phyloP scores from a whole-genome alignment of 2,797 vertebrate genomes.

The Melanotaenia pygmaea region DNA sequence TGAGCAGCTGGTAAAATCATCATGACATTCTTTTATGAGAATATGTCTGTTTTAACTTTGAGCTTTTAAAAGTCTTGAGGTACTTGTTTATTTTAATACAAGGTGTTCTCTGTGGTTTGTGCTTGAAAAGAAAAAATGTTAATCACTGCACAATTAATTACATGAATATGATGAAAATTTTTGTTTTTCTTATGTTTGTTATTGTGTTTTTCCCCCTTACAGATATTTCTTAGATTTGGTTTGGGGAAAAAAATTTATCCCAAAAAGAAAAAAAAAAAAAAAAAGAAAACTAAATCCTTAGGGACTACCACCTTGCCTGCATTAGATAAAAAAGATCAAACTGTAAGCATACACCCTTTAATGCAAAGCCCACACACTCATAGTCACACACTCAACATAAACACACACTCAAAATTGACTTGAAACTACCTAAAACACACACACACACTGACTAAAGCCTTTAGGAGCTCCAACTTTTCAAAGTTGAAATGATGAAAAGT shows the following conservation, averaged over 20 bases:
- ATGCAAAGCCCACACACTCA: constrained; percentile 60
- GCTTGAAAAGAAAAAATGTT: constrained; percentile 77
- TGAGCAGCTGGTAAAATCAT: constrained; percentile 30
- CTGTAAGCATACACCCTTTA: constrained; percentile 78
- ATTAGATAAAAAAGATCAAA: constrained; percentile 82
- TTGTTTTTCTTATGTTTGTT: constrained; percentile 75
- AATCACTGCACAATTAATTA: constrained; percentile 79
- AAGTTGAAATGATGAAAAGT: constrained; percentile 81
- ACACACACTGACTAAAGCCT: constrained; percentile 76
- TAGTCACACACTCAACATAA: constrained; percentile 41
- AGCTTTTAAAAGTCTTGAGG: constrained; percentile 46
- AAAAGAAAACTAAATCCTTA: constrained; percentile 57
- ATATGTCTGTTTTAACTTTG: constrained; percentile 43
- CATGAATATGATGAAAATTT: constrained; percentile 66
- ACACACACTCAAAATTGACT: constrained; percentile 54
- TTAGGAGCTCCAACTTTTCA: constrained; percentile 83
- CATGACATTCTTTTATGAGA: constrained; percentile 42
- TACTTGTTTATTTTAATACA: constrained; percentile 53
- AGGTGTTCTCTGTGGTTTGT: constrained; percentile 46
- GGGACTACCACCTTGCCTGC: constrained; percentile 79
- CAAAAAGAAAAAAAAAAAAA: constrained; percentile 47
- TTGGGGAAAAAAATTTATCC: constrained; percentile 52
- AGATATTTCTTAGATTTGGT: constrained; percentile 76
- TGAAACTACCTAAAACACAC: constrained; percentile 68
- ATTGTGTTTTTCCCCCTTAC: constrained; percentile 51